Evolutionary conservation across 1,140 invertebrate genomes (phyloP).

Genomic region (Nomia melanderi): DNA sequence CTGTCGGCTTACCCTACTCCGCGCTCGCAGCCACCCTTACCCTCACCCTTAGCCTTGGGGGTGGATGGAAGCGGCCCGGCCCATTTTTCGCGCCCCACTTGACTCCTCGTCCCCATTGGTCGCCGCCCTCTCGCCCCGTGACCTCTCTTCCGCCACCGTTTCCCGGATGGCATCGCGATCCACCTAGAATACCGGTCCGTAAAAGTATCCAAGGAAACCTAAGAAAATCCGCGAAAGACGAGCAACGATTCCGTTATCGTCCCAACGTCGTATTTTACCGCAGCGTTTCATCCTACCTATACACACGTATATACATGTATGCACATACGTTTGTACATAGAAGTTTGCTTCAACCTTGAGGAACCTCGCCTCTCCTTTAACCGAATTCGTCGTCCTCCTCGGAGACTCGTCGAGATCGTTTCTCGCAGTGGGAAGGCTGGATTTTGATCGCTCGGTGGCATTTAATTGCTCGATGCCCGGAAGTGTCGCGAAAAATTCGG

Average conservation of each 20-base stretch:
- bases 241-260: constrained; percentile 12
- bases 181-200: constrained; percentile 51
- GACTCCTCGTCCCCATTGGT: constrained; percentile 77
- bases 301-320: too few relatives aligned
- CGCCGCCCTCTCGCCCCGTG: constrained; percentile 73
- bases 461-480: too few relatives aligned
- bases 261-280: neutral
- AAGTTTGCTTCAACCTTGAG: neutral
- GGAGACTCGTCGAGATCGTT: too few relatives aligned
- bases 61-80: constrained; percentile 74
- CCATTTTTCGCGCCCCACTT: constrained; percentile 80
- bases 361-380: neutral
- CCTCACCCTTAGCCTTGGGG: constrained; percentile 72
- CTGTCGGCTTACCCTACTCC: constrained; percentile 73
- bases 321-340: too few relatives aligned
- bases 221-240: constrained; percentile 36
- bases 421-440: too few relatives aligned
- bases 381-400: neutral
- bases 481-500: too few relatives aligned
- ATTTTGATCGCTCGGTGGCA: too few relatives aligned
- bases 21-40: constrained; percentile 68
- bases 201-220: constrained; percentile 45
- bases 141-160: constrained; percentile 71
- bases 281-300: too few relatives aligned
- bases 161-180: constrained; percentile 55